Evolutionary conservation across 2,113 vertebrate genomes (phyloP).

Genomic region (Taurulus bubalis): DNA sequence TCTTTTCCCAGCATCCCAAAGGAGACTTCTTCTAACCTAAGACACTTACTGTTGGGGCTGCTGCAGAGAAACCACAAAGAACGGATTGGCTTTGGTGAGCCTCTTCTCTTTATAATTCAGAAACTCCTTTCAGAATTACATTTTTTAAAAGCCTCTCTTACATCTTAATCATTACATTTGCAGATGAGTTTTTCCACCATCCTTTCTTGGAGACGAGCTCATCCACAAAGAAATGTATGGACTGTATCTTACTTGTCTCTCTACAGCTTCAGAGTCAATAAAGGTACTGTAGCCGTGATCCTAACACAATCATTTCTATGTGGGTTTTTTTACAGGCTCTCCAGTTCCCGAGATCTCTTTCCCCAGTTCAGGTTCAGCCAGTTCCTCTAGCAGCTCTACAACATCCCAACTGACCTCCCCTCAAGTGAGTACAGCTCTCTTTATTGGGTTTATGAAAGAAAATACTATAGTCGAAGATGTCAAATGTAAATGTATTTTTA

Average conservation of each 20-base stretch:
- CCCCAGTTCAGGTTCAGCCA: constrained; percentile 89
- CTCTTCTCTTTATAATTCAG: not conserved
- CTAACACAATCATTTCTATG: not conserved
- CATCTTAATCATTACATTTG: constrained; percentile 19
- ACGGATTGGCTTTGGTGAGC: constrained; percentile 93
- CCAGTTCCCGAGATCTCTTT: constrained; percentile 88
- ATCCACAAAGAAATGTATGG: constrained; percentile 93
- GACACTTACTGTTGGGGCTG: constrained; percentile 90
- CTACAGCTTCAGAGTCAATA: not conserved
- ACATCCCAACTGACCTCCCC: constrained; percentile 92
- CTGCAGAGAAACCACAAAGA: constrained; percentile 91
- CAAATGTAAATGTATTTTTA: constrained; percentile 7
- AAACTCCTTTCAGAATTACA: not conserved
- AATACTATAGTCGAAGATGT: not conserved
- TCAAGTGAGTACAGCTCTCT: constrained; percentile 84
- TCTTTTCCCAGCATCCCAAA: constrained; percentile 89
- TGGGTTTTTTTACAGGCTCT: constrained; percentile 80
- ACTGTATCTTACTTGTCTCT: not conserved
- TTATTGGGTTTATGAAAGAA: not conserved
- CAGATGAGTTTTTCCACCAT: constrained; percentile 96
- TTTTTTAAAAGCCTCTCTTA: not conserved
- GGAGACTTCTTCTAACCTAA: constrained; percentile 90
- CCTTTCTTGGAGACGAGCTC: constrained; percentile 90
- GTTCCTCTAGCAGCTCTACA: constrained; percentile 92
- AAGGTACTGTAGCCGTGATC: not conserved